Percentiles rank a stretch among this genome's conserved stretches.
Conservation (phyloP, 2,888 invertebrate genomes). For the Diaphora mendica region DNA sequence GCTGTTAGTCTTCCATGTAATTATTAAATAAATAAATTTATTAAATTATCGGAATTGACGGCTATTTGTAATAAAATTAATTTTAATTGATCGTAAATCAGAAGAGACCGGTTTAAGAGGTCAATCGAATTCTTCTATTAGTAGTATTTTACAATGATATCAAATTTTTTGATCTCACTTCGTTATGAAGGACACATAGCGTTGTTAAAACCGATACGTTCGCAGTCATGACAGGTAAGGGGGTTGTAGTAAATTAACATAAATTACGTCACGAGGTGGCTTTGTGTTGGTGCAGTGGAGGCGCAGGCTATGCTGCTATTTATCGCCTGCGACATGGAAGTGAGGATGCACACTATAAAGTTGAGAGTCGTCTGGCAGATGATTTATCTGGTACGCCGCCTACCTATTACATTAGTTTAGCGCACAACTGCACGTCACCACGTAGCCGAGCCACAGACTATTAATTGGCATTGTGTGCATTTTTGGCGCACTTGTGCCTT, state of each 20-base stretch:
- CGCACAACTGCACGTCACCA: background rate
- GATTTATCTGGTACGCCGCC: conserved; percentile 8
- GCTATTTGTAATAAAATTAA: background rate
- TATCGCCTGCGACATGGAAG: background rate
- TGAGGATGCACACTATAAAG: background rate
- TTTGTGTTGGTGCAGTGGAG: conserved; percentile 17
- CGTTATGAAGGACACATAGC: background rate
- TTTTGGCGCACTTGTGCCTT: background rate
- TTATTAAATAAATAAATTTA: too few species aligned
- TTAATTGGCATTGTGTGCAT: background rate
- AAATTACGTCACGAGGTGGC: conserved; percentile 30
- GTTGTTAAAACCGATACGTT: background rate
- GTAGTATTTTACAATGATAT: background rate
- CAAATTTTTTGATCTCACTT: background rate
- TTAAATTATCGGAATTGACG: background rate
- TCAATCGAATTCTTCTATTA: background rate
- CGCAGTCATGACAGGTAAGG: background rate
- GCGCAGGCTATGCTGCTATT: background rate
- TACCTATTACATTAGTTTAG: background rate
- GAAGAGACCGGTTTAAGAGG: background rate
- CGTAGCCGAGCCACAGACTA: background rate
- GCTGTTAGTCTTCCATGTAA: too few species aligned
- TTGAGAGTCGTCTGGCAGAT: background rate
- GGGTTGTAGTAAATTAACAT: conserved; percentile 30
- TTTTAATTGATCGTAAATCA: background rate